phyloP scores from a whole-genome alignment of 1,140 invertebrate genomes.

The Spodoptera litura region DNA sequence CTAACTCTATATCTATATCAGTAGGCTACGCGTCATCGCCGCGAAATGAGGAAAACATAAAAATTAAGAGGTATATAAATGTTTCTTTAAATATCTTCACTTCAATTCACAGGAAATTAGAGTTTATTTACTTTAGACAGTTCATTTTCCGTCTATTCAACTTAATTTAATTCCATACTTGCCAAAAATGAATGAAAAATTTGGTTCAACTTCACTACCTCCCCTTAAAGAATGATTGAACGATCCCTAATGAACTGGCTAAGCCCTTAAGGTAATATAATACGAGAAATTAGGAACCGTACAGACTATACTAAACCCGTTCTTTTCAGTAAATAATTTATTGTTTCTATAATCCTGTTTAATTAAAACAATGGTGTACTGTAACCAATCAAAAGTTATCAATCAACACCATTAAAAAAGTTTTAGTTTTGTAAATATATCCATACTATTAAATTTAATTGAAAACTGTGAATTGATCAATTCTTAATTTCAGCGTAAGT shows the following conservation, averaged over 20 bases:
- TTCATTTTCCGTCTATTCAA: background rate
- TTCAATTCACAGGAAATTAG: background rate
- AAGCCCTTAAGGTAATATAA: conserved; percentile 77
- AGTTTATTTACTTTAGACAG: background rate
- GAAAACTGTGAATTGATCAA: too few relatives aligned
- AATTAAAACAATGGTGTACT: too few relatives aligned
- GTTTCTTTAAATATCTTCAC: background rate
- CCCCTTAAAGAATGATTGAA: conserved; percentile 78
- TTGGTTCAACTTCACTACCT: conserved; percentile 60
- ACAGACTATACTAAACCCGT: conserved; percentile 63
- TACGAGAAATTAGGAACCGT: conserved; percentile 71
- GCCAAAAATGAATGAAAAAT: conserved; percentile 61
- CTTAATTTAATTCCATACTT: conserved; percentile 18
- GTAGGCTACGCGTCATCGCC: too few relatives aligned
- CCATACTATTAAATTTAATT: too few relatives aligned
- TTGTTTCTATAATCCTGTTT: conserved; percentile 2
- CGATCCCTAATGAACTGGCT: conserved; percentile 78
- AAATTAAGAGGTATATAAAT: background rate
- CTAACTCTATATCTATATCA: too few relatives aligned
- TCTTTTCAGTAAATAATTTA: background rate
- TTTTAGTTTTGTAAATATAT: too few relatives aligned
- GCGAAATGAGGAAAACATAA: too few relatives aligned
- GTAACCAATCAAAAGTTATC: too few relatives aligned
- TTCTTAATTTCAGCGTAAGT: too few relatives aligned
- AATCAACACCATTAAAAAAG: too few relatives aligned